phyloP scores from a whole-genome alignment of 2,888 invertebrate genomes.

The Heteromyza rotundicornis region DNA sequence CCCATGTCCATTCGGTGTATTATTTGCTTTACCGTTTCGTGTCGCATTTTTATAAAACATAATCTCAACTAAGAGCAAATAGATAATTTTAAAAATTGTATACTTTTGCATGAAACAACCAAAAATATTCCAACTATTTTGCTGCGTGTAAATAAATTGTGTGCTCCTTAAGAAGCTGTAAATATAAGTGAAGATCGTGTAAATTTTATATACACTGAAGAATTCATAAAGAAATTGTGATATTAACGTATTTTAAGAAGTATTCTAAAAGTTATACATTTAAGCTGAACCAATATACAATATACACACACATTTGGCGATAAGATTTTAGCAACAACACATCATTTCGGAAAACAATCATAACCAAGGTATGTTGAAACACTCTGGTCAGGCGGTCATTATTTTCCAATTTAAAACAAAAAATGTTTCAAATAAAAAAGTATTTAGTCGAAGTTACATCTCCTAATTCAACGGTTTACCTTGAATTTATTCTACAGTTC shows the following conservation, averaged over 20 bases:
- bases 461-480: no score
- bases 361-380: conserved; percentile 45
- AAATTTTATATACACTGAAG: conserved; percentile 32
- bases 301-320: conserved; percentile 31
- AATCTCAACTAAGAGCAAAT: no score
- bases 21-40: not conserved
- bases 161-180: conserved; percentile 26
- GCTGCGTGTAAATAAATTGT: conserved; percentile 25
- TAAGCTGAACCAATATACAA: conserved; percentile 6
- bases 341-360: conserved; percentile 39
- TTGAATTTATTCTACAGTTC: no score
- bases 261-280: conserved; percentile 24
- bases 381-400: no score
- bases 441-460: no score
- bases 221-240: conserved; percentile 43
- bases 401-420: no score
- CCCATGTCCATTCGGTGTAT: not conserved
- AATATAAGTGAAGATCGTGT: conserved; percentile 30
- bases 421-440: no score
- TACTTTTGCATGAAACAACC: no score
- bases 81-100: no score
- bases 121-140: not conserved
- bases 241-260: conserved; percentile 38
- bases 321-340: conserved; percentile 42
- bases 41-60: not conserved